These are phyloP conservation scores for Drosophila chauvacae DNA, from an alignment of 1,140 invertebrate genomes.

Conservation along the genomic window DNA sequence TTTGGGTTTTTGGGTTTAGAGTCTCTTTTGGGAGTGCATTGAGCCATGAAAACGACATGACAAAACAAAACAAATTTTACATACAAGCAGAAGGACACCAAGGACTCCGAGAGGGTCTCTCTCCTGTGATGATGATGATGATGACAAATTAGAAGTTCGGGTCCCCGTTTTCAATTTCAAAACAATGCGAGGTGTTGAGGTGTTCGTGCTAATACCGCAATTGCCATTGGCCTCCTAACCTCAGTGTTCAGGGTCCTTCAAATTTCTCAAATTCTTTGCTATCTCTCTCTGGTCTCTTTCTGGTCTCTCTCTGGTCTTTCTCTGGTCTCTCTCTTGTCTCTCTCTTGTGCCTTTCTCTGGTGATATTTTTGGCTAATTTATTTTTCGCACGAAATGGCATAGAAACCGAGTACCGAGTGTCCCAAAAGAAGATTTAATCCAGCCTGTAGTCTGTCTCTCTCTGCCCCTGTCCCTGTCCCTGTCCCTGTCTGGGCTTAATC, in stretches of 20 bases:
- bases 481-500: conserved; percentile 42
- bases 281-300: neutral
- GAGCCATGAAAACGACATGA: conserved; percentile 82
- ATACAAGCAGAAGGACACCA: conserved; percentile 53
- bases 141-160: conserved; percentile 61
- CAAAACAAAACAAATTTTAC: conserved; percentile 82
- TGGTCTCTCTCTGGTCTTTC: neutral
- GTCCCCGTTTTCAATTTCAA: conserved; percentile 51
- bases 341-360: neutral
- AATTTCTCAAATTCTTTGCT: neutral
- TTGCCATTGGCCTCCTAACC: conserved; percentile 56
- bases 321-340: neutral
- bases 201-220: conserved; percentile 78
- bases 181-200: conserved; percentile 54
- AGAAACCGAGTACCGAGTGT: neutral
- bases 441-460: conserved; percentile 18
- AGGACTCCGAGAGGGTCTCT: neutral
- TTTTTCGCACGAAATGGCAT: conserved; percentile 67
- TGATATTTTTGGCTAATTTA: conserved; percentile 58
- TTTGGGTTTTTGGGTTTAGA: neutral
- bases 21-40: conserved; percentile 55
- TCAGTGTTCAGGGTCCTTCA: neutral
- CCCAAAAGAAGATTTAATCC: conserved; percentile 67
- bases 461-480: conserved; percentile 10
- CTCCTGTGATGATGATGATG: conserved; percentile 35